Evolutionary conservation across 2,888 invertebrate species (phyloP).

Genomic region (Limnephilus rhombicus): DNA sequence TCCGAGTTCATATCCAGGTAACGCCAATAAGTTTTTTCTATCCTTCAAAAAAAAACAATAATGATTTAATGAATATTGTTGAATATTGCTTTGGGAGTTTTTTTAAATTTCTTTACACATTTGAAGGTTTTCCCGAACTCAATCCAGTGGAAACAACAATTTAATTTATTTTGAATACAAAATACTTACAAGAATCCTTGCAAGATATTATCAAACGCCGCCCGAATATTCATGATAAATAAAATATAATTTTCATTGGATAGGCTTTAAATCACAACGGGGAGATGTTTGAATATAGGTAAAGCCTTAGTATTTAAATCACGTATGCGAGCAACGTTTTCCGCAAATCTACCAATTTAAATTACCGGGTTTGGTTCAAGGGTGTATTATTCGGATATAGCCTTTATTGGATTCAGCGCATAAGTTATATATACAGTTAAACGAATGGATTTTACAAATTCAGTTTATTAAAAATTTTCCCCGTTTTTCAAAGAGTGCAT

Average conservation of each 20-base stretch:
- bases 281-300: not conserved
- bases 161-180: too few relatives aligned
- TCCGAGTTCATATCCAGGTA: too few relatives aligned
- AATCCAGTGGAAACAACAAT: not conserved
- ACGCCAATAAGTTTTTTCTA: too few relatives aligned
- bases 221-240: not conserved
- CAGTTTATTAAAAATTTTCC: not conserved
- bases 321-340: slow-evolving; percentile 32
- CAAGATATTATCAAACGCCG: not conserved
- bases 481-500: not conserved
- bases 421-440: slow-evolving; percentile 25
- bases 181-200: too few relatives aligned
- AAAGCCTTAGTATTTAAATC: slow-evolving; percentile 4
- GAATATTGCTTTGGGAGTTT: not conserved
- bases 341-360: slow-evolving; percentile 43
- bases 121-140: not conserved
- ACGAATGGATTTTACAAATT: slow-evolving; percentile 3
- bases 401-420: slow-evolving; percentile 12
- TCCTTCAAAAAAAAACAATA: too few relatives aligned
- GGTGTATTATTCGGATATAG: slow-evolving; percentile 18
- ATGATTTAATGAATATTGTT: too few relatives aligned
- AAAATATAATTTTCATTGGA: not conserved
- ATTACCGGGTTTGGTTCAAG: slow-evolving; percentile 22
- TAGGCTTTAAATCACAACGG: not conserved
- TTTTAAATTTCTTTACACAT: not conserved